These are phyloP conservation scores for Salticus scenicus DNA, from an alignment of 2,888 invertebrate genomes.

Conservation along the genomic window DNA sequence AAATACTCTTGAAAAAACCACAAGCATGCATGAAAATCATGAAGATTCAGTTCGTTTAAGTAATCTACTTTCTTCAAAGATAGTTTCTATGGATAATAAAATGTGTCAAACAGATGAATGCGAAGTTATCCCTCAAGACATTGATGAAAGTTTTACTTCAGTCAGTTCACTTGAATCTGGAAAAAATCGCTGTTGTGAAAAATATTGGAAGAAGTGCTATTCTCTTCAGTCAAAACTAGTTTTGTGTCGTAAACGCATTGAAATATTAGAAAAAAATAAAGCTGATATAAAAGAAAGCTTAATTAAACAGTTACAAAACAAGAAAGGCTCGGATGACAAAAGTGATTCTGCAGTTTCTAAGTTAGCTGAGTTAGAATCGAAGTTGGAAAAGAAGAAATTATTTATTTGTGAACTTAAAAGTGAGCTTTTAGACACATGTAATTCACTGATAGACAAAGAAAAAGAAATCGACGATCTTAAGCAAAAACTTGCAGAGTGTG, in stretches of 20 bases:
- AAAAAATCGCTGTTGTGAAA: background rate
- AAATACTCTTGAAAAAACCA: background rate
- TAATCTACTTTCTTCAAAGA: background rate
- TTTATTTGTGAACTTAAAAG: conserved; percentile 46
- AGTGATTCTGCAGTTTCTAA: background rate
- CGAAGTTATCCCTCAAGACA: background rate
- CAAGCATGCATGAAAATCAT: too few relatives aligned
- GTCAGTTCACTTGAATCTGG: background rate
- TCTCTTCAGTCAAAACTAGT: conserved; percentile 37
- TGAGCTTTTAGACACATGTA: conserved; percentile 34
- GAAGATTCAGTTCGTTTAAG: background rate
- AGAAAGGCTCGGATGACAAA: background rate
- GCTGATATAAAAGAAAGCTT: conserved; percentile 31
- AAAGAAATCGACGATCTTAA: conserved; percentile 36
- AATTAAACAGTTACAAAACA: conserved; percentile 6
- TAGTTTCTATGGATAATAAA: background rate
- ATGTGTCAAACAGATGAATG: background rate
- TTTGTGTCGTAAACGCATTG: conserved; percentile 17
- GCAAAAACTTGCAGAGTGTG: conserved; percentile 17
- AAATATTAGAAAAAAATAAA: conserved; percentile 47
- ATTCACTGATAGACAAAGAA: conserved; percentile 45
- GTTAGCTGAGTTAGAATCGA: conserved; percentile 30
- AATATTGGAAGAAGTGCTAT: conserved; percentile 20
- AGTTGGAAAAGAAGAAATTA: conserved; percentile 33
- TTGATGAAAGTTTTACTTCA: background rate